A percentile compares a stretch with the other conserved stretches of the same genome.
Conservation (phyloP, 2,113 vertebrate genomes). For the Paracanthobrama guichenoti region DNA sequence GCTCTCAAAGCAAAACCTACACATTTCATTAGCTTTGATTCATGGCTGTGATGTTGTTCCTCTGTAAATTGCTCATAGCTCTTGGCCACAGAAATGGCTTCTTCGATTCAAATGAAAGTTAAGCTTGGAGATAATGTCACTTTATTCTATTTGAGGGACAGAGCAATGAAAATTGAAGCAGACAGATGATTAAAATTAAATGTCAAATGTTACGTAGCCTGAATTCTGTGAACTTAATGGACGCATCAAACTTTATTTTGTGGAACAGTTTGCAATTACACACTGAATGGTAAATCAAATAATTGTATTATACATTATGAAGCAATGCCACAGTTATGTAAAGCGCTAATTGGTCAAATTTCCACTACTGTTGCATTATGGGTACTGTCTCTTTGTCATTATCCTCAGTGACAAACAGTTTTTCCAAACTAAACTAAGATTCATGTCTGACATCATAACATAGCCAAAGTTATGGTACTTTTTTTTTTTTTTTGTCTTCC, state of each 20-base stretch:
- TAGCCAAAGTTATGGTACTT: neutral
- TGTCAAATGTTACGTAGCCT: neutral
- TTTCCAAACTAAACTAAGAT: conserved; percentile 6
- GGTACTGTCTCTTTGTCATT: neutral
- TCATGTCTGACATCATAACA: neutral
- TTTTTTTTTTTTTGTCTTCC: neutral
- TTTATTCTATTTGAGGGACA: neutral
- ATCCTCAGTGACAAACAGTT: neutral
- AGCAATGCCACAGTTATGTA: neutral
- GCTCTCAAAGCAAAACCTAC: conserved; percentile 36
- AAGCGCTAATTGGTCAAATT: neutral
- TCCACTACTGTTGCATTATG: neutral
- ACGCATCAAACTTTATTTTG: neutral
- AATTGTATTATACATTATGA: neutral
- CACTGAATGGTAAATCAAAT: neutral
- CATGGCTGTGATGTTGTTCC: neutral
- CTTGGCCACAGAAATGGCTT: neutral
- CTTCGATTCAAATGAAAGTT: neutral
- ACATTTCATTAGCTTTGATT: conserved; percentile 16
- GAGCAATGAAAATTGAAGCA: neutral
- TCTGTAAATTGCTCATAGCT: neutral
- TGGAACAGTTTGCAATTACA: neutral
- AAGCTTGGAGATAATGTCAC: neutral
- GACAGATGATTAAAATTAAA: no score
- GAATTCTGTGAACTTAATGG: neutral